Base-by-base conservation (phyloP, 1,140 invertebrate genomes). In the Oncopodura yosiiana region DNA sequence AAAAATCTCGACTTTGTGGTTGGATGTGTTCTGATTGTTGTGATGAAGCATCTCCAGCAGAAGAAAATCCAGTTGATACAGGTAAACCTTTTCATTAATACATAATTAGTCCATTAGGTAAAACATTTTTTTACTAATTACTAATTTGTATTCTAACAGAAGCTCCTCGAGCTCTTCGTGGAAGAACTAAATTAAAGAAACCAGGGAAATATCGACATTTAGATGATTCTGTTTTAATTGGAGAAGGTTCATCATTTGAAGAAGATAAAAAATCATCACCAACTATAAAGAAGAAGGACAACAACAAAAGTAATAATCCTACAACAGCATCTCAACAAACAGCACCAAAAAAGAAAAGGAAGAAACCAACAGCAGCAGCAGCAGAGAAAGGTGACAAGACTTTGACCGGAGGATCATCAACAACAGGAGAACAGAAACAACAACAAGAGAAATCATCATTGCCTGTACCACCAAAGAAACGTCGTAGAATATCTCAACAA, bases 11-110 rank as follows among this genome's bases (percentile, higher is more conserved):
- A 73, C 78, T 87, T 3, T 87, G 78, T 74, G 91, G 90, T 64
- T 96, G 81, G 81, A 86, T 89, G 75, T 91, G 87, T 68, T 88
- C 86, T 1, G 86, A 90, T 69, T 91, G 87, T 65, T 86, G 88
- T 67, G 43, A 56, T 39, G 88, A 87, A 64, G 74, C 83, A 1
- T 84, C 84, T 2, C 82, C 82, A 43, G 86, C 84, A 0, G 83
- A 85, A 65, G 71, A 27, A 34, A 1, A 41, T 34, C 43, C 19
- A 37, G 49, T 61, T 29, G 48, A 61, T 30, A 57, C 54, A n/a
- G n/a, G n/a, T n/a, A n/a, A n/a, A n/a, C n/a, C n/a, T n/a, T n/a
- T n/a, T n/a, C n/a, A n/a, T n/a, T n/a, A n/a, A n/a, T n/a, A n/a
- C n/a, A n/a, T n/a, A n/a, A n/a, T n/a, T n/a, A n/a, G n/a, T n/a